phyloP scores from a whole-genome alignment of 2,888 invertebrate genomes.

The Troides helena region DNA sequence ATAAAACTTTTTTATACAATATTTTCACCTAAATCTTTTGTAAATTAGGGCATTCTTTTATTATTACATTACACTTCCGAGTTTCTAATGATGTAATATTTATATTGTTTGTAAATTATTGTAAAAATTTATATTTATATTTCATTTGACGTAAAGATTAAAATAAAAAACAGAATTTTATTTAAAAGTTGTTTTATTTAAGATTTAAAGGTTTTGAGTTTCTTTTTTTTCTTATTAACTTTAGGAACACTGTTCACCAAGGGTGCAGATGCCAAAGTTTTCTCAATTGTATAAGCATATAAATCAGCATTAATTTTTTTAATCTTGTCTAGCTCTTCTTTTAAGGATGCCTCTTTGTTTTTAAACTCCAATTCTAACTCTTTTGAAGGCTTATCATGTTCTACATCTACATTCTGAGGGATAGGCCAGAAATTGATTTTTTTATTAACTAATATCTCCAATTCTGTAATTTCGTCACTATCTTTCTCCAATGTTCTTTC shows the following conservation, averaged over 20 bases:
- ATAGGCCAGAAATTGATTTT: constrained; percentile 69
- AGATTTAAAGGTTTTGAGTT: constrained; percentile 29
- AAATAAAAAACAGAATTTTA: not conserved
- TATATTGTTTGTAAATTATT: not conserved
- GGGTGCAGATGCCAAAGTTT: constrained; percentile 55
- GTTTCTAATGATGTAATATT: not conserved
- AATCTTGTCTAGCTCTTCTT: constrained; percentile 75
- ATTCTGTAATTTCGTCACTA: constrained; percentile 67
- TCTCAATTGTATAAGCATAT: constrained; percentile 76
- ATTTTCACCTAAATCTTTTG: too few relatives aligned
- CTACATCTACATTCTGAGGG: constrained; percentile 33
- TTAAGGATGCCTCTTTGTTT: constrained; percentile 53
- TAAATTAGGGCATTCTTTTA: too few relatives aligned
- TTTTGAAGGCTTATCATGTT: constrained; percentile 39
- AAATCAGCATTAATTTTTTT: constrained; percentile 81
- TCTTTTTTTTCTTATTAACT: constrained; percentile 32
- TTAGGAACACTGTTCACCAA: constrained; percentile 28
- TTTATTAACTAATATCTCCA: constrained; percentile 61
- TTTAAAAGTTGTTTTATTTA: constrained; percentile 17
- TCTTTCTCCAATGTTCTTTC: constrained; percentile 82
- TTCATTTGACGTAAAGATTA: not conserved
- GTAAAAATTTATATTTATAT: not conserved
- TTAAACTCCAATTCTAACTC: constrained; percentile 51
- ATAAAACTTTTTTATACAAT: too few relatives aligned
- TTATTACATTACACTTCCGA: not conserved